Conservation (phyloP, 35 echinoderm and acorn worm genomes). For the Apostichopus californicus region DNA sequence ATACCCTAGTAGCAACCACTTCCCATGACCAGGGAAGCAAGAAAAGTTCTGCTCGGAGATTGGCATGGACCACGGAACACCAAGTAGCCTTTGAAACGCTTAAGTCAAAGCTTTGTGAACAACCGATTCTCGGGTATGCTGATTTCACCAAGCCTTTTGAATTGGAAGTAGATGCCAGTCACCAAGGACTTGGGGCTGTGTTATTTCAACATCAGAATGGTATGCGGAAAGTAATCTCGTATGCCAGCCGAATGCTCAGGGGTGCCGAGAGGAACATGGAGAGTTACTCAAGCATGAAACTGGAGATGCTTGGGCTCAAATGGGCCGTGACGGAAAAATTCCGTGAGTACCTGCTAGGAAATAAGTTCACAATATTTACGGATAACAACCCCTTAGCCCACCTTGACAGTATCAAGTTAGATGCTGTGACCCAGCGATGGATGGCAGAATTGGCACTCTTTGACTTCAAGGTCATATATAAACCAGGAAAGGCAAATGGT, state of each 20-base stretch:
- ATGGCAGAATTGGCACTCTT: slow-evolving; percentile 14
- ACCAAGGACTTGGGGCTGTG: slow-evolving; percentile 17
- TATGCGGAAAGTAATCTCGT: not conserved
- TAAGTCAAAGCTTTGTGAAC: slow-evolving; percentile 21
- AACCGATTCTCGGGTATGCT: slow-evolving; percentile 30
- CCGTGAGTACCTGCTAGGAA: slow-evolving; percentile 32
- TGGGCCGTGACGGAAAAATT: slow-evolving; percentile 56
- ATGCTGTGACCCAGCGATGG: slow-evolving; percentile 39
- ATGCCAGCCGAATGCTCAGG: slow-evolving; percentile 30
- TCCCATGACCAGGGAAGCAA: not conserved
- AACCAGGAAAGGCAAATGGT: slow-evolving; percentile 22
- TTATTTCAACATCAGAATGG: slow-evolving; percentile 21
- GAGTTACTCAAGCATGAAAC: slow-evolving; percentile 40
- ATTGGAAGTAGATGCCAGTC: slow-evolving; percentile 29
- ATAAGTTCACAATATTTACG: slow-evolving; percentile 30
- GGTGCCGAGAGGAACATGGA: slow-evolving; percentile 34
- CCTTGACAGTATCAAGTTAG: slow-evolving; percentile 25
- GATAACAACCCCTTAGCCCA: slow-evolving; percentile 49
- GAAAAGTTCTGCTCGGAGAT: not conserved
- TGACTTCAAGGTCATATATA: slow-evolving; percentile 30
- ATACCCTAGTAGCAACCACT: not conserved
- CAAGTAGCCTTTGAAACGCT: slow-evolving; percentile 27
- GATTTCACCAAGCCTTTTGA: slow-evolving; percentile 40
- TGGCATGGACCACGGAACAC: not conserved
- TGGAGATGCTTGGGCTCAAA: slow-evolving; percentile 41